Evolutionary conservation across 1,140 invertebrate genomes (phyloP).

Genomic region (Leptinotarsa defecta): DNA sequence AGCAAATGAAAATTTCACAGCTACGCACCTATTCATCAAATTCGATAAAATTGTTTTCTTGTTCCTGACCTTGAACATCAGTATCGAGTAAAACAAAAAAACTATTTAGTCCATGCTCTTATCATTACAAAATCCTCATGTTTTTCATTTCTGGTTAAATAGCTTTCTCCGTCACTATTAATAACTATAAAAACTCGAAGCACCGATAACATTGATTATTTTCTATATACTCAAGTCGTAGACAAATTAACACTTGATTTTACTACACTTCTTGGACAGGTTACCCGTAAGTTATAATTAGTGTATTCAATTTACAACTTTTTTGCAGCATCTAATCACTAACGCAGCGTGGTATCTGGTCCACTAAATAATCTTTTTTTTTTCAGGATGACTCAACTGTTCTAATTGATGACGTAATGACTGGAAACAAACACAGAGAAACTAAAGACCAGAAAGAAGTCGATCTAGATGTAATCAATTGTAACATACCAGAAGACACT

Average conservation of each 20-base stretch:
- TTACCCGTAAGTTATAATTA: not conserved
- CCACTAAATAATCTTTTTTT: slow-evolving; percentile 1
- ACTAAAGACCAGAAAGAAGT: slow-evolving; percentile 26
- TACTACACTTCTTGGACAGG: not conserved
- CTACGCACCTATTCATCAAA: too few relatives aligned
- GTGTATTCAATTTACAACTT: slow-evolving; percentile 6
- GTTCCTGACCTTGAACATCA: too few relatives aligned
- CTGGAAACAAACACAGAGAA: not conserved
- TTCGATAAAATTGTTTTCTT: too few relatives aligned
- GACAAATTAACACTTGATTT: not conserved
- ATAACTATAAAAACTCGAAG: not conserved
- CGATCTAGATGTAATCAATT: slow-evolving; percentile 20
- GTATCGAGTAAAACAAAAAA: too few relatives aligned
- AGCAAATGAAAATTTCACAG: too few relatives aligned
- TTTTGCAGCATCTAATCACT: not conserved
- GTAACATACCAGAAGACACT: slow-evolving; percentile 29
- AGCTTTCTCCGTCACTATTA: not conserved
- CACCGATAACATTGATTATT: not conserved
- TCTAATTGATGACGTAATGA: not conserved
- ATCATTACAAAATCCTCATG: too few relatives aligned
- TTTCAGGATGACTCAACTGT: slow-evolving; percentile 19
- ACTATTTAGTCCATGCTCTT: too few relatives aligned
- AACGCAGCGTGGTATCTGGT: not conserved
- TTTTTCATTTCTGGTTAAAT: not conserved
- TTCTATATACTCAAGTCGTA: not conserved